phyloP scores from a whole-genome alignment of 2,797 vertebrate genomes.

The Meda fulgida region DNA sequence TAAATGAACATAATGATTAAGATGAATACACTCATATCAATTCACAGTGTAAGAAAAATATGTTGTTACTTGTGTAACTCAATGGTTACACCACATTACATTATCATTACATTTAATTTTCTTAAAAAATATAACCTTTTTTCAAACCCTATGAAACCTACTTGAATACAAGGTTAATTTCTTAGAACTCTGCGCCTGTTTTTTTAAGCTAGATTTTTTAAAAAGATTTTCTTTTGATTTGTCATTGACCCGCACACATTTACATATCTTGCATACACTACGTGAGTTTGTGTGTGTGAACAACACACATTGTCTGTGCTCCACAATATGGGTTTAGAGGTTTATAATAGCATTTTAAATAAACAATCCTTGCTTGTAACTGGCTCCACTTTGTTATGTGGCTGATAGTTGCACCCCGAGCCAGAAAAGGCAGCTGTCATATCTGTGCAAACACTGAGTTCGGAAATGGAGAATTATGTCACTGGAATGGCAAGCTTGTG shows the following conservation, averaged over 20 bases:
- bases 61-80: not conserved
- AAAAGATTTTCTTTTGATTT: not conserved
- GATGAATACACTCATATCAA: not conserved
- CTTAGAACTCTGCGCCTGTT: not conserved
- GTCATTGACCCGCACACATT: not conserved
- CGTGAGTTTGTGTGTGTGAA: conserved; percentile 24
- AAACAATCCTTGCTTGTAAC: conserved; percentile 65
- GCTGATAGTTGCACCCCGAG: conserved; percentile 55
- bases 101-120: not conserved
- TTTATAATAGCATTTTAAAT: conserved; percentile 70
- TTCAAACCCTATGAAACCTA: not conserved
- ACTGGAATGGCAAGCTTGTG: conserved; percentile 60
- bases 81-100: not conserved
- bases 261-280: not conserved
- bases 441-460: conserved; percentile 58
- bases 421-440: conserved; percentile 66
- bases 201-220: not conserved
- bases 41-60: not conserved
- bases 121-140: not conserved
- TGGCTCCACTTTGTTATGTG: conserved; percentile 64
- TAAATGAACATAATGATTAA: not conserved
- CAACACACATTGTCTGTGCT: conserved; percentile 20
- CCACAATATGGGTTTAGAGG: conserved; percentile 59
- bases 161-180: not conserved
- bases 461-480: conserved; percentile 71